Conservation (phyloP, 1,140 invertebrate genomes). For the Galendromus occidentalis region DNA sequence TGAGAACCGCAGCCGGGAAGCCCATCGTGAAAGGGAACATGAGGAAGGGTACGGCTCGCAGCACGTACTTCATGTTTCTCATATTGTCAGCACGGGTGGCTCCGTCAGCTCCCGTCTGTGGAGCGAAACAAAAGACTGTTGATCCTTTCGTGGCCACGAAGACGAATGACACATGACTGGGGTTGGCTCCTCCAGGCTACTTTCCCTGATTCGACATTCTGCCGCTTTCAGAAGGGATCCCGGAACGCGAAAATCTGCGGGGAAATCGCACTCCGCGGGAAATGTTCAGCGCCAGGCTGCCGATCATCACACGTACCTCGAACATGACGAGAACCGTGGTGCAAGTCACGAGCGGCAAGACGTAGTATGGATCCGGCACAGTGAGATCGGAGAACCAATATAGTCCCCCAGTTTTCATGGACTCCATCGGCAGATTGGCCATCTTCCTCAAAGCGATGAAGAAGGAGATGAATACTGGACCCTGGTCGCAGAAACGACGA, state of each 20-base stretch:
- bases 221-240: no score
- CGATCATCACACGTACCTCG: slow-evolving; percentile 36
- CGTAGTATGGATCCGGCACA: slow-evolving; percentile 63
- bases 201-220: no score
- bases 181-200: no score
- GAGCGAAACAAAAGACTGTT: no score
- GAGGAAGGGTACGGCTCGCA: slow-evolving; percentile 52
- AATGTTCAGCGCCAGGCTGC: no score
- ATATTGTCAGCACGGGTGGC: slow-evolving; percentile 40
- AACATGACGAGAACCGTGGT: slow-evolving; percentile 55
- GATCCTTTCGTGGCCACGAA: no score
- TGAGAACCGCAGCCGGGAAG: slow-evolving; percentile 47
- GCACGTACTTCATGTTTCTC: slow-evolving; percentile 38
- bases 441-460: slow-evolving; percentile 62
- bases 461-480: slow-evolving; percentile 72
- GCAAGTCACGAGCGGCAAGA: slow-evolving; percentile 64
- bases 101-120: slow-evolving; percentile 57
- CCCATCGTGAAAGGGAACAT: slow-evolving; percentile 67
- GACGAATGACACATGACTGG: no score
- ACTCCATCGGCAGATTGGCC: slow-evolving; percentile 66
- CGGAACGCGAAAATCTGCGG: no score
- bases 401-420: slow-evolving; percentile 64
- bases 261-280: no score
- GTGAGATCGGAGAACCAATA: slow-evolving; percentile 86
- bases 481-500: slow-evolving; percentile 31